A percentile compares a stretch with the other conserved stretches of the same genome.
Conservation (phyloP, 2,888 invertebrate genomes). For the Mactromeris polynyma region DNA sequence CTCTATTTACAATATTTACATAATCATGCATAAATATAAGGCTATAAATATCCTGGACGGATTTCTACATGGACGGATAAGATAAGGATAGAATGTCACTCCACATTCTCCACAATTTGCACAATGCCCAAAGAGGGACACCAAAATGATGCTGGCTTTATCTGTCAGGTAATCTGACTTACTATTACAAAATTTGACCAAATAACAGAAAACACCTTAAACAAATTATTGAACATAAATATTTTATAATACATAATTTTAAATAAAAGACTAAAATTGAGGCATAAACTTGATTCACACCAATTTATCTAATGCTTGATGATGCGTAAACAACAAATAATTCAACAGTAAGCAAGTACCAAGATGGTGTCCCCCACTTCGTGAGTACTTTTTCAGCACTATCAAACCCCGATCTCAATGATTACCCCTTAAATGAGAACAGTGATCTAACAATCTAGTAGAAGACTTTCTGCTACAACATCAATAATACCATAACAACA, state of each 20-base stretch:
- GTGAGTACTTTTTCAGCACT: slow-evolving; percentile 36
- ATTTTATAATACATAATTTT: too few species aligned
- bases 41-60: slow-evolving; percentile 50
- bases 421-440: not conserved
- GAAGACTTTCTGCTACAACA: not conserved
- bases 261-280: too few species aligned
- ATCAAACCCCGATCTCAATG: not conserved
- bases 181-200: not conserved
- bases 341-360: slow-evolving; percentile 28
- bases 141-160: slow-evolving; percentile 34
- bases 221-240: too few species aligned
- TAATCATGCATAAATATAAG: slow-evolving; percentile 8
- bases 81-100: slow-evolving; percentile 39
- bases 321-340: too few species aligned
- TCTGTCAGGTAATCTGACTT: not conserved
- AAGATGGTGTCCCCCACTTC: slow-evolving; percentile 42
- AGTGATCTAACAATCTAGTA: not conserved
- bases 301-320: too few species aligned
- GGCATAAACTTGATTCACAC: too few species aligned
- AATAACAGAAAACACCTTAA: too few species aligned
- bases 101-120: slow-evolving; percentile 45
- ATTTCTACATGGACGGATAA: slow-evolving; percentile 54
- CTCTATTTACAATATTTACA: slow-evolving; percentile 43
- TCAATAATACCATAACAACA: not conserved
- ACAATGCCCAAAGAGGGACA: slow-evolving; percentile 43